A percentile compares a stretch with the other conserved stretches of the same genome.
phyloP scores from a whole-genome alignment of 2,797 vertebrate species.

The Odontamblyopus lacepedii region DNA sequence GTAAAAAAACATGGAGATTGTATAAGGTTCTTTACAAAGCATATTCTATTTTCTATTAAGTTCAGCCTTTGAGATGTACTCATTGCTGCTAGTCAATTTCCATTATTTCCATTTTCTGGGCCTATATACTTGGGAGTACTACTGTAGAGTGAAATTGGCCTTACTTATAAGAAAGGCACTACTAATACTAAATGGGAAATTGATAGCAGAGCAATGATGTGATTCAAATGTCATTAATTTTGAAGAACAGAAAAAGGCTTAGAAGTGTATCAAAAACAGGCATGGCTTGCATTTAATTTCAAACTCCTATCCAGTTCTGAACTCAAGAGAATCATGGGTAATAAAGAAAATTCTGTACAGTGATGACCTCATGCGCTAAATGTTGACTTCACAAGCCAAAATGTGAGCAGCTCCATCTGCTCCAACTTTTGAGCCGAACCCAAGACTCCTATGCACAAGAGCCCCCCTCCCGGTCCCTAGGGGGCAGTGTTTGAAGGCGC shows the following conservation, averaged over 20 bases:
- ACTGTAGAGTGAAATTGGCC: neutral
- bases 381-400: slow-evolving; percentile 25
- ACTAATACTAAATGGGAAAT: neutral
- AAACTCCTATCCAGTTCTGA: neutral
- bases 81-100: neutral
- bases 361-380: slow-evolving; percentile 60
- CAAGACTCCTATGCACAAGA: slow-evolving; percentile 17
- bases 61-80: neutral
- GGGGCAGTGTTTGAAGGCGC: slow-evolving; percentile 9
- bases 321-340: neutral
- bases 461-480: slow-evolving; percentile 16
- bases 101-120: neutral
- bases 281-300: neutral
- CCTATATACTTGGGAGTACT: neutral
- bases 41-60: neutral
- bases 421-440: slow-evolving; percentile 23
- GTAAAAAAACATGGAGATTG: no score
- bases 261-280: neutral
- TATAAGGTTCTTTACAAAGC: neutral
- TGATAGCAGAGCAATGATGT: no score
- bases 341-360: slow-evolving; percentile 22
- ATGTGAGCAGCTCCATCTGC: slow-evolving; percentile 6
- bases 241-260: neutral
- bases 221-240: neutral
- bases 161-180: neutral